Evolutionary conservation across 2,113 vertebrate species (phyloP).

Genomic region (Mystacornis crossleyi): DNA sequence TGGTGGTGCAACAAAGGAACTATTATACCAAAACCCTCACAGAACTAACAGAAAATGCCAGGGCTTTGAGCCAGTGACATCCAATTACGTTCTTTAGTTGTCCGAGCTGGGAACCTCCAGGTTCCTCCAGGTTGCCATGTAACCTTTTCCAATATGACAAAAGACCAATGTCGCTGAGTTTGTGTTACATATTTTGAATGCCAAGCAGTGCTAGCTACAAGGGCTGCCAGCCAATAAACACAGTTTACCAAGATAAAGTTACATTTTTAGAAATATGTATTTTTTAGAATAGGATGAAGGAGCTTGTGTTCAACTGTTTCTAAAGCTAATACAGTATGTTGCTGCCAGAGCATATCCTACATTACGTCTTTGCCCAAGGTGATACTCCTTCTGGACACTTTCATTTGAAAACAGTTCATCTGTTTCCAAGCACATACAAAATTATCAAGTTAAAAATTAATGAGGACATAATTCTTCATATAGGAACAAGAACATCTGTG

Average conservation of each 20-base stretch:
- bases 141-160: background rate
- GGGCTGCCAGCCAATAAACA: background rate
- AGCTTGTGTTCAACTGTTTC: background rate
- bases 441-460: background rate
- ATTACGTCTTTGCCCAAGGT: background rate
- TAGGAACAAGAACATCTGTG: background rate
- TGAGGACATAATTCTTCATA: background rate
- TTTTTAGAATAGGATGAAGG: background rate
- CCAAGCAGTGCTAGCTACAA: background rate
- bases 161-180: background rate
- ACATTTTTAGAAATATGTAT: background rate
- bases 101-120: background rate
- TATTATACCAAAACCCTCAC: background rate
- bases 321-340: background rate
- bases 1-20: background rate
- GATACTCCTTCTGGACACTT: background rate
- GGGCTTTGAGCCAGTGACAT: background rate
- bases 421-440: background rate
- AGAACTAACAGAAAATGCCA: background rate
- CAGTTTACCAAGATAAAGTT: background rate
- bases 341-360: background rate
- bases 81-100: background rate
- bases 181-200: background rate
- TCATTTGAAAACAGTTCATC: background rate
- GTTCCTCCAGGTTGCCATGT: background rate